Evolutionary conservation across 2,113 vertebrate genomes (phyloP).

Genomic region (Rhinoderma darwinii): DNA sequence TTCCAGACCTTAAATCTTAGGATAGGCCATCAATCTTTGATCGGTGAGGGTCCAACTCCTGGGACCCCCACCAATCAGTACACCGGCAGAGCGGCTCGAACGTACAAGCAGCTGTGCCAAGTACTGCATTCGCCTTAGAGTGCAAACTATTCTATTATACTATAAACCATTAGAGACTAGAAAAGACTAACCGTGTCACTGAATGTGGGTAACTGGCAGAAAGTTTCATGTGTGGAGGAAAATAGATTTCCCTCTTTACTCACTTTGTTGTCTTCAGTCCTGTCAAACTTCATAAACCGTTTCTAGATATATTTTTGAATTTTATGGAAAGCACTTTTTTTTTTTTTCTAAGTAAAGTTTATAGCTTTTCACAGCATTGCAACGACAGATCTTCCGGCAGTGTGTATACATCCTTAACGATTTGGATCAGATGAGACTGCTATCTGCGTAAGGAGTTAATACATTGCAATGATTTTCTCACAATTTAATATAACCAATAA

Average conservation of each 20-base stretch:
- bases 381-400: too few species aligned
- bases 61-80: not conserved
- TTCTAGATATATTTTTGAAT: too few species aligned
- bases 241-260: too few species aligned
- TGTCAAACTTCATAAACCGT: too few species aligned
- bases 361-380: too few species aligned
- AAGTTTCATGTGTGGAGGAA: not conserved
- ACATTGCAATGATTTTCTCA: not conserved
- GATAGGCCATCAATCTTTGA: too few species aligned
- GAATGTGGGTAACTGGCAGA: not conserved
- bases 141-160: not conserved
- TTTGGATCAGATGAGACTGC: not conserved
- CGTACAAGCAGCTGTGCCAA: not conserved
- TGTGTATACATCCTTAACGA: too few species aligned
- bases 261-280: too few species aligned
- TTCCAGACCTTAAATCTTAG: too few species aligned
- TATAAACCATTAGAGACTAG: not conserved
- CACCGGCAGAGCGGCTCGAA: not conserved
- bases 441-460: not conserved
- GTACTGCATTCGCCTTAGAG: not conserved
- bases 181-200: not conserved
- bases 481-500: not conserved
- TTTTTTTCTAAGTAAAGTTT: too few species aligned
- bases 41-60: not conserved
- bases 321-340: too few species aligned